Base-by-base conservation (phyloP, 2,113 vertebrate genomes). In the Astatotilapia flaviijosephi region DNA sequence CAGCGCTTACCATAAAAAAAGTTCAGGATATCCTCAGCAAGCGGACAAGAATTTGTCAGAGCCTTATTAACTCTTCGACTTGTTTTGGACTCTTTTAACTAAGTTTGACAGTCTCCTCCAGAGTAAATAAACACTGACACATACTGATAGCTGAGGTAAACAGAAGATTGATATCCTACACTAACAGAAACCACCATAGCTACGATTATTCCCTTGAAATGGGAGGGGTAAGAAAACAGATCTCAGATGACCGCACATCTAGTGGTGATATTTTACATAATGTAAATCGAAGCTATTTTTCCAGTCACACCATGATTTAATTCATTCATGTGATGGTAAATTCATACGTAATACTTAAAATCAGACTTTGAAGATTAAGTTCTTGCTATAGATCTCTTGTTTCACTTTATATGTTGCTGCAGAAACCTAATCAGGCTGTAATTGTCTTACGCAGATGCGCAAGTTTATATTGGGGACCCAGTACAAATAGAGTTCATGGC, bases 351-450 rank as follows among this genome's bases (percentile, higher is more conserved):
- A 14, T 14, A 82, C 45, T 82, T 86, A 33, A 42, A 11, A 19
- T 28, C 65, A 79, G 75, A 55, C 79, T 85, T 90, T 85, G 77
- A 88, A 88, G 80, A 82, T 56, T 5, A 17, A 73, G 45, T 12
- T 70, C 77, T 86, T 79, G 42, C 47, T 53, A 49, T 65, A 28
- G 70, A 55, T 87, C 65, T 83, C 13, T 55, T 21, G 45, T 88
- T 88, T 88, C 53, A 80, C 47, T 83, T 91, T 83, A 90, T 85
- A 84, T 81, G 80, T 86, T 82, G n/a, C 83, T 62, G 21, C 55
- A 88, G 94, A 93, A 94, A 94, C 86, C 60, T 47, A 83, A 93
- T 86, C 68, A 53, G 86, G 83, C 88, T 28, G 45, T 82, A 82
- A 89, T 89, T 89, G 83, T 89, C 77, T 58, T 26, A 26, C 88